Conservation (phyloP, 2,113 vertebrate species). For the Micromys minutus region DNA sequence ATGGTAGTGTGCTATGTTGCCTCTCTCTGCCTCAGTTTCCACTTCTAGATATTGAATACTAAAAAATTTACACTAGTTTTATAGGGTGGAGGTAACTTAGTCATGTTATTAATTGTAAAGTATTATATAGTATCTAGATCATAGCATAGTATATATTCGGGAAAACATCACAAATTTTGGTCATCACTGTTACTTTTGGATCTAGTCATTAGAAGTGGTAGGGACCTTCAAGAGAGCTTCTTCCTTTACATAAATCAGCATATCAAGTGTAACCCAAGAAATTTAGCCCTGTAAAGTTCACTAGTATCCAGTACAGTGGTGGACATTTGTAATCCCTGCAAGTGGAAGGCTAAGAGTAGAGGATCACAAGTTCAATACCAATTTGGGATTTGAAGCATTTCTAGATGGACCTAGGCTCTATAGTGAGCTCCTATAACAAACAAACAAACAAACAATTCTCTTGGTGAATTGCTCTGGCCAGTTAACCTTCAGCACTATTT, state of each 20-base stretch:
- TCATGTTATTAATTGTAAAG: neutral
- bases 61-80: neutral
- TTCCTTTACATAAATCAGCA: neutral
- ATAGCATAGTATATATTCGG: neutral
- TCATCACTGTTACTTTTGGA: neutral
- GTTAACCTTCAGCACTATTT: neutral
- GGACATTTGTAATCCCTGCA: no score
- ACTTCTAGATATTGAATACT: neutral
- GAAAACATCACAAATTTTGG: neutral
- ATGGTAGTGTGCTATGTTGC: neutral
- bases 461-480: neutral
- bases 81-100: neutral
- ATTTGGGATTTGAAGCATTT: neutral
- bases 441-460: neutral
- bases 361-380: neutral
- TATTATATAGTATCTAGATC: neutral
- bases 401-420: neutral
- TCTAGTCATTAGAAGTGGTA: neutral
- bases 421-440: neutral
- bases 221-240: neutral
- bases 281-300: neutral
- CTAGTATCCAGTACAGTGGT: neutral
- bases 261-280: neutral
- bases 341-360: neutral
- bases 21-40: neutral